phyloP scores from a whole-genome alignment of 1,140 invertebrate genomes.

The Calliphora vicina region DNA sequence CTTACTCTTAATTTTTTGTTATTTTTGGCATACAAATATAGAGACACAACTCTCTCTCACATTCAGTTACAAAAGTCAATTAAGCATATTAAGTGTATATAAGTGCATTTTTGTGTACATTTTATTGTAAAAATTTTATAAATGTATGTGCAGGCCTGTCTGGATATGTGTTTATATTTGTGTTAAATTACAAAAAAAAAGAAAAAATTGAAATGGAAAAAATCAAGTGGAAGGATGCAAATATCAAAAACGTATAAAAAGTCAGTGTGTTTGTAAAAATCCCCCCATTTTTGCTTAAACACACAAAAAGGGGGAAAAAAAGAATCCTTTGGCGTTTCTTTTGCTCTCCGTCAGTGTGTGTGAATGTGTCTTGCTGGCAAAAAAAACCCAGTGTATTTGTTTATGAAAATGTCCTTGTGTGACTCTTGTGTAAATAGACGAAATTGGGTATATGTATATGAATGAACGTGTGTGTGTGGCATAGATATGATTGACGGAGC shows the following conservation, averaged over 20 bases:
- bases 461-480: background rate
- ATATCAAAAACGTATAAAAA: background rate
- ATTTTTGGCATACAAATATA: too few relatives aligned
- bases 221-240: background rate
- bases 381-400: background rate
- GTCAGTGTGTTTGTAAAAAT: background rate
- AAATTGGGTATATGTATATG: background rate
- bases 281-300: background rate
- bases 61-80: constrained; percentile 26
- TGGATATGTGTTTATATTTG: background rate
- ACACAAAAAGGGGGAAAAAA: background rate
- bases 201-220: background rate
- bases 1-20: too few relatives aligned
- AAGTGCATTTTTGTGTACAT: constrained; percentile 34
- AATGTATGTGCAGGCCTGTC: background rate
- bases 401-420: constrained; percentile 25
- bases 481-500: background rate
- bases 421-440: background rate
- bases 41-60: background rate
- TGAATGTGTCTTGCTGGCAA: background rate
- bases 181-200: background rate
- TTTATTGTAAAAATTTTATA: constrained; percentile 23
- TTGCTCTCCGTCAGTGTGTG: background rate
- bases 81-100: constrained; percentile 33
- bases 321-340: background rate